phyloP scores from a whole-genome alignment of 2,888 invertebrate species.

The Trichacis sp. region DNA sequence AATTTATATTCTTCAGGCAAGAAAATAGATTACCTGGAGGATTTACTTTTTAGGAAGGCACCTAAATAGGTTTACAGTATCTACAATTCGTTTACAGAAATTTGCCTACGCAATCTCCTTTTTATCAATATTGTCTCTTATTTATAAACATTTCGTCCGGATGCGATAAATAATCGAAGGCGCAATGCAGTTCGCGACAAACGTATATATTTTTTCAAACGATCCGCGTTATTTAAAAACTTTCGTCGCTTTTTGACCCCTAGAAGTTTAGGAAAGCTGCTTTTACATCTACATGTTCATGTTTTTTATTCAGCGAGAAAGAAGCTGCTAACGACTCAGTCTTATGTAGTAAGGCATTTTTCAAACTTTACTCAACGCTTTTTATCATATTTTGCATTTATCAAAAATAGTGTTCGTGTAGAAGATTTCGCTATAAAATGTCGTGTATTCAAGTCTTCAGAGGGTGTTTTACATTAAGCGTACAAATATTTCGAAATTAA shows the following conservation, averaged over 20 bases:
- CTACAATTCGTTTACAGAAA: conserved; percentile 52
- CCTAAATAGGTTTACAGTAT: conserved; percentile 58
- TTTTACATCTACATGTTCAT: no score
- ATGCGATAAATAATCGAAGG: no score
- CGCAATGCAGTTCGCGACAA: no score
- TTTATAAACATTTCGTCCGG: no score
- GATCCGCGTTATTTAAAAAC: no score
- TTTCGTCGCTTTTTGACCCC: no score
- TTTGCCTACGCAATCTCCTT: conserved; percentile 13
- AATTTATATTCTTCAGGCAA: conserved; percentile 14
- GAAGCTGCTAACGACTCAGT: conserved; percentile 54
- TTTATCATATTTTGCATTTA: no score
- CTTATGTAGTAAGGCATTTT: conserved; percentile 58
- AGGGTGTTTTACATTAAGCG: no score
- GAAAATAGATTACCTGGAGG: conserved; percentile 46
- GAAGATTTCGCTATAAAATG: background rate
- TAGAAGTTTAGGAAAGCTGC: conserved; percentile 15
- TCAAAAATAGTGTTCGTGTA: background rate
- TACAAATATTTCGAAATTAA: no score
- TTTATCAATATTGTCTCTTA: no score
- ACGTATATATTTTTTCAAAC: no score
- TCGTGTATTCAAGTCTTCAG: no score
- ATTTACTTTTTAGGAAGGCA: conserved; percentile 59
- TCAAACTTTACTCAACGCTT: conserved; percentile 39
- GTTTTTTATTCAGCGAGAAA: conserved; percentile 33